These are phyloP conservation scores for Drosophila subpulchrella DNA, from an alignment of 1,140 invertebrate genomes.

Conservation along the genomic window DNA sequence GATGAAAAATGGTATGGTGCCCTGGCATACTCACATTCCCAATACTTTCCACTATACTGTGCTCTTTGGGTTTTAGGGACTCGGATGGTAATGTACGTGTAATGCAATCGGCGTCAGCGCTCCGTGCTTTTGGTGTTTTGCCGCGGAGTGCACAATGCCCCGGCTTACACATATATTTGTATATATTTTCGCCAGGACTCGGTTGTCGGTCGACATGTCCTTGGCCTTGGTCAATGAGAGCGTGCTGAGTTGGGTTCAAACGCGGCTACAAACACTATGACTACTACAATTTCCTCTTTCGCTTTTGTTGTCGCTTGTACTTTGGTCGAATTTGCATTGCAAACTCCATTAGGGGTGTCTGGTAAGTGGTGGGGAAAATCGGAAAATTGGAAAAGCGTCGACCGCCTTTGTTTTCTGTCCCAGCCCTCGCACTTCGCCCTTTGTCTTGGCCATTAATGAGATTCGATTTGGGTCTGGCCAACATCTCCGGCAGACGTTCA, in stretches of 20 bases:
- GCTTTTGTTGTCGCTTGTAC: constrained; percentile 52
- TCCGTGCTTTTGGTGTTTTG: constrained; percentile 12
- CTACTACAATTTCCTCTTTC: constrained; percentile 62
- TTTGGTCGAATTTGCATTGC: constrained; percentile 68
- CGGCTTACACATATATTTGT: constrained; percentile 21
- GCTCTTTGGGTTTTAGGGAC: neutral
- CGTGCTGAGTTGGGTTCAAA: constrained; percentile 25
- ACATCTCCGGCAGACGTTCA: constrained; percentile 14
- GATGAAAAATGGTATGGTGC: neutral
- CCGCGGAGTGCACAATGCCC: constrained; percentile 9
- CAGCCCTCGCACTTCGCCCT: neutral
- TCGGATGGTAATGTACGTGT: constrained; percentile 6
- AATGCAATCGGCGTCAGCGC: constrained; percentile 43
- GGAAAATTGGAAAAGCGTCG: constrained; percentile 4
- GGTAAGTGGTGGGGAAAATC: constrained; percentile 4
- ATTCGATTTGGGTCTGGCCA: constrained; percentile 50
- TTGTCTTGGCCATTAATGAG: constrained; percentile 42
- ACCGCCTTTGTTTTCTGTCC: constrained; percentile 22
- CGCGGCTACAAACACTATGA: constrained; percentile 33
- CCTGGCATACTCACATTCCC: neutral
- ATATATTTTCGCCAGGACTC: constrained; percentile 58
- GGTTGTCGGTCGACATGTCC: constrained; percentile 47
- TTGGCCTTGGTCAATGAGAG: constrained; percentile 68
- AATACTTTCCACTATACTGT: neutral
- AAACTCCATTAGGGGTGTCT: constrained; percentile 58